Conservation (phyloP, 2,113 vertebrate species). For the Ciconia stormi region DNA sequence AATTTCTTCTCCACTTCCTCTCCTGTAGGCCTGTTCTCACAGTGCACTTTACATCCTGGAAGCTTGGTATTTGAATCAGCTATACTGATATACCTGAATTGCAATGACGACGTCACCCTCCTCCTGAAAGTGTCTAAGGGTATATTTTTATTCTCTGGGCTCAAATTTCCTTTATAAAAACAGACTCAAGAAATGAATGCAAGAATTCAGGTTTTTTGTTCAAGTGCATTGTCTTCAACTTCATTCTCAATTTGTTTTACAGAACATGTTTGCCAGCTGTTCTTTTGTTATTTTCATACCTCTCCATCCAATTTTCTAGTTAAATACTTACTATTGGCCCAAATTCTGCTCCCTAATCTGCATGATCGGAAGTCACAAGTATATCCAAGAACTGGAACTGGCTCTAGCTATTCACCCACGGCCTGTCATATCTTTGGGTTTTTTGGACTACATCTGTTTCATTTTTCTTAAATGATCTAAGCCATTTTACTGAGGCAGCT, state of each 20-base stretch:
- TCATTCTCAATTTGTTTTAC: background rate
- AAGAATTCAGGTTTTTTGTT: background rate
- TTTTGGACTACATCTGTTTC: background rate
- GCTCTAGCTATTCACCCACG: background rate
- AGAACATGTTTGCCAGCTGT: slow-evolving; percentile 5
- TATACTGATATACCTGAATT: background rate
- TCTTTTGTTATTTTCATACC: background rate
- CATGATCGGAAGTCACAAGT: background rate
- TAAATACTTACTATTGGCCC: background rate
- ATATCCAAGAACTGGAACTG: background rate
- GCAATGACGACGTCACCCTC: background rate
- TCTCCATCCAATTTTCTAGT: background rate
- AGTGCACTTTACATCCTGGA: background rate
- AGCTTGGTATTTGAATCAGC: background rate
- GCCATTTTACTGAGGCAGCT: background rate
- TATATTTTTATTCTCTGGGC: background rate
- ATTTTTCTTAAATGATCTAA: background rate
- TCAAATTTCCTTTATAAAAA: background rate
- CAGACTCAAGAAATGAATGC: background rate
- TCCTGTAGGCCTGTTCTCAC: background rate
- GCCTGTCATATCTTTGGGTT: background rate
- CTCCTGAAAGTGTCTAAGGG: background rate
- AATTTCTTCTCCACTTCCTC: background rate
- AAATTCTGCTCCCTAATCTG: background rate
- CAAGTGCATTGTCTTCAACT: background rate